Base-by-base conservation (phyloP, 2,888 invertebrate genomes). In the Aleiodes testaceus region DNA sequence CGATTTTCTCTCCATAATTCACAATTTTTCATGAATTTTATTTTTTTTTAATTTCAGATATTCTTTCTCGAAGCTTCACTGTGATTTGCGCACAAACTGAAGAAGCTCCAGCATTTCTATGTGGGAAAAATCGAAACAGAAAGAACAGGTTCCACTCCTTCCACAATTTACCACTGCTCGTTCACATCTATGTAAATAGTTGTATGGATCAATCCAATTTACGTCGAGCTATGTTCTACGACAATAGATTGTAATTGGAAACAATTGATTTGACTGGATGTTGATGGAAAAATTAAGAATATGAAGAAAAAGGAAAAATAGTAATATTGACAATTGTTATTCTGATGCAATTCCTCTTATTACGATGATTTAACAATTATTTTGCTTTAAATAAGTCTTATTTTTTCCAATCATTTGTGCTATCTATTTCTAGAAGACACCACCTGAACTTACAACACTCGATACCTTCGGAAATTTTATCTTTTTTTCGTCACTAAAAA, bases 321-420 rank as follows among this genome's bases (percentile, higher is more conserved):
- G n/a, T n/a, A 52, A 52, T 22, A 12, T 52, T 20, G 20, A 20
- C 52, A 52, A 52, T 16, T 12, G 16, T 20, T 20, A 7, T 52
- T 52, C 7, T 52, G 20, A 52, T 52, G 52, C n/a, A 52, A 52
- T 52, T 12, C 52, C 52, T 36, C 9, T 52, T 52, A 1, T 52
- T 52, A 52, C 52, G 52, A 9, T 16, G 16, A 52, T 36, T 2
- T 36, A 6, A 36, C 4, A 36, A 36, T 36, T 36, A 36, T 36
- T 36, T 36, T 9, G 6, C 36, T 36, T 9, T 7, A 36, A 36
- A 36, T 36, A 36, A 36, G 0, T 36, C 7, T 7, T 36, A 36
- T 36, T 36, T 9, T 11, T 26, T n/a, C n/a, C 26, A 5, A 2
- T 2, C 5, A 0, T 1, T 2, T 26, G 5, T 26, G 26, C 3